phyloP scores from a whole-genome alignment of 2,888 invertebrate genomes.

The Dione vanillae region DNA sequence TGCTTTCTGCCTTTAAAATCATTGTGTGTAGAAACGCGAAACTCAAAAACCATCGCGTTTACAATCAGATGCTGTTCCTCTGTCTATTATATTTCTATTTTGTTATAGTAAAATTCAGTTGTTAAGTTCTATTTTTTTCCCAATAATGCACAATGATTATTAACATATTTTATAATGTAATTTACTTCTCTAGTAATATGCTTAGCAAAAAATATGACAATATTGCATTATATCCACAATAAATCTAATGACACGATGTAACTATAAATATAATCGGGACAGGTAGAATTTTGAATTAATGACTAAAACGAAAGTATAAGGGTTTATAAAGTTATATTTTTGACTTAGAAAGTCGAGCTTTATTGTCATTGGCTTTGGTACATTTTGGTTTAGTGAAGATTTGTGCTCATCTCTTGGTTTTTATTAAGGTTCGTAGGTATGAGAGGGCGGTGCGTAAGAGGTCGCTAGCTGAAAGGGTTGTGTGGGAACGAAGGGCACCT shows the following conservation, averaged over 20 bases:
- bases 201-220: constrained; percentile 64
- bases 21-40: no score
- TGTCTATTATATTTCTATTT: no score
- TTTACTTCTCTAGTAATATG: background rate
- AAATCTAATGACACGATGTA: constrained; percentile 84
- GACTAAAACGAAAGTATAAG: constrained; percentile 53
- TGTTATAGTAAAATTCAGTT: no score
- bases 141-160: background rate
- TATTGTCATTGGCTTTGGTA: constrained; percentile 40
- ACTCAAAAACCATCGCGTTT: no score
- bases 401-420: constrained; percentile 55
- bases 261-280: constrained; percentile 81
- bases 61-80: no score
- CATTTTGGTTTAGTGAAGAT: constrained; percentile 50
- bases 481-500: constrained; percentile 85
- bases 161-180: background rate
- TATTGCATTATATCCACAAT: constrained; percentile 83
- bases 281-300: constrained; percentile 82
- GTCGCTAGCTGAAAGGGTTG: constrained; percentile 81
- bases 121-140: no score
- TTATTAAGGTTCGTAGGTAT: constrained; percentile 64
- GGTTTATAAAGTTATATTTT: constrained; percentile 48
- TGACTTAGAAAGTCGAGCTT: constrained; percentile 43
- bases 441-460: constrained; percentile 65
- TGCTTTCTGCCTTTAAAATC: no score